Base-by-base conservation (phyloP, 2,797 vertebrate species). In the Sandelia bainsii region DNA sequence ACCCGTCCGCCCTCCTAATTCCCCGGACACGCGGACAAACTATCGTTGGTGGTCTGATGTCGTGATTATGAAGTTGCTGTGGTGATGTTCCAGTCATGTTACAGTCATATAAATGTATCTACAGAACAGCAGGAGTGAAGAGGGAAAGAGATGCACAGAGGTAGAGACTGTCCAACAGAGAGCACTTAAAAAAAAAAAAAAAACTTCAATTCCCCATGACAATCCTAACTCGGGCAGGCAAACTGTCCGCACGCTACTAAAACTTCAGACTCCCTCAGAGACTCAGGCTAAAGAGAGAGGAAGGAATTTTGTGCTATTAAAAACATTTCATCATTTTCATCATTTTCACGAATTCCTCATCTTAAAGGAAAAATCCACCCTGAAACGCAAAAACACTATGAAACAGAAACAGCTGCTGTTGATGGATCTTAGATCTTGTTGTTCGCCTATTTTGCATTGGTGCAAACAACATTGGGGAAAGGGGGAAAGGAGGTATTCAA, bases 171-270 rank as follows among this genome's bases (percentile, higher is more conserved):
- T 93, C 90, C 90, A 93, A 93, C 91, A 93, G 84, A 94, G 93
- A 96, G 95, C 96, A 96, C 95, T 96, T 96, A 81, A 60, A 59
- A 57, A 66, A 53, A 64, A 51, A 53, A 53, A 70, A 62, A 22
- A 58, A 63, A 29, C 77, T 76, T 87, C 87, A 68, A 79, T 81
- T 89, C 92, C 89, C 87, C 82, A 87, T 92, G 96, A 98, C 97
- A 98, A 97, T 98, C 96, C 93, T 91, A 93, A 89, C 92, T 87
- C 92, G 91, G 94, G 92, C 94, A 93, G 94, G 61, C 16, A 12
- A 48, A 17, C 69, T 74, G 82, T 76, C 80, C 50, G 50, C 44
- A 50, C 14, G 82, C 42, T 54, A 82, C 74, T 63, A 76, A 81
- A 77, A 72, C 65, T 51, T 87, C 65, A 54, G 60, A 65, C 79